Evolutionary conservation across 2,797 vertebrate genomes (phyloP).

Genomic region (Malurus splendens): DNA sequence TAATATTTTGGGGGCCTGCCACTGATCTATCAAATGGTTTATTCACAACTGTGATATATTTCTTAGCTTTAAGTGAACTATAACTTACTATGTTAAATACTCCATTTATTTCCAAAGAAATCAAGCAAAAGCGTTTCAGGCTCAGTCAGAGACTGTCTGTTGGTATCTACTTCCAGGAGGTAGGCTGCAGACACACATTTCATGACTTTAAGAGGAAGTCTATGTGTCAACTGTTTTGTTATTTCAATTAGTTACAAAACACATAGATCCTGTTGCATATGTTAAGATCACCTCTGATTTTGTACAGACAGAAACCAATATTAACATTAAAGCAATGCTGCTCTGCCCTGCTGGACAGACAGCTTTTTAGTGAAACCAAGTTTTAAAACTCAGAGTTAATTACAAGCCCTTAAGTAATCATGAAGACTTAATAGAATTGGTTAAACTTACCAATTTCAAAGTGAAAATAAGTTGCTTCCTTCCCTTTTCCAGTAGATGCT

Average conservation of each 20-base stretch:
- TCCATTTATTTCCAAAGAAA: slow-evolving; percentile 14
- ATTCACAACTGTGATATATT: neutral
- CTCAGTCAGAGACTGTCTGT: neutral
- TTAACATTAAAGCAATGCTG: neutral
- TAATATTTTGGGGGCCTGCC: neutral
- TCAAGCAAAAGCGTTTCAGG: neutral
- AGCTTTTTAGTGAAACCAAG: neutral
- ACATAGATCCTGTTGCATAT: neutral
- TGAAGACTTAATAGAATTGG: neutral
- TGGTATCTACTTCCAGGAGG: neutral
- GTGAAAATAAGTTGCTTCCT: neutral
- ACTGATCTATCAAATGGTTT: neutral
- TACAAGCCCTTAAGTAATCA: neutral
- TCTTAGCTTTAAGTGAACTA: neutral
- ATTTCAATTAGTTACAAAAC: neutral
- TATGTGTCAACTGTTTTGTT: neutral
- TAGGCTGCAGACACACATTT: neutral
- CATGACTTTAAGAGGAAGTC: neutral
- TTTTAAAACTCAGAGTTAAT: neutral
- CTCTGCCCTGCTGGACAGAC: neutral
- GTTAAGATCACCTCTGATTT: neutral
- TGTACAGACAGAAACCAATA: neutral
- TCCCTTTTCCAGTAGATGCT: neutral
- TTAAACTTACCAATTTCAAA: neutral
- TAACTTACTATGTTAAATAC: neutral